phyloP scores from a whole-genome alignment of 1,140 invertebrate genomes.

The Schlechtendalia chinensis region DNA sequence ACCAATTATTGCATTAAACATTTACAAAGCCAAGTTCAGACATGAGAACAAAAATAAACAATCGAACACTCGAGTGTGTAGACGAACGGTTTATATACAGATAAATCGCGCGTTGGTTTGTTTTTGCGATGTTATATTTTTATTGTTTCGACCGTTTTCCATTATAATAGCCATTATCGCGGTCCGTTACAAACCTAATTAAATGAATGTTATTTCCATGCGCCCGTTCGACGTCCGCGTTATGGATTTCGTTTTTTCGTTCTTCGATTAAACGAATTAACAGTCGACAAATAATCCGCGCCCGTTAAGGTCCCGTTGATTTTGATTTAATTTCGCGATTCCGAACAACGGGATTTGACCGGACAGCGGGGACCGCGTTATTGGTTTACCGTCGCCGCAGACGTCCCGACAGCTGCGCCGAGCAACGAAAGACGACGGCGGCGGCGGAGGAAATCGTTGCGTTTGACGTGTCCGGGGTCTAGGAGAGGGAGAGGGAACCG shows the following conservation, averaged over 20 bases:
- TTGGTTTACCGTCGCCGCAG: slow-evolving; percentile 28
- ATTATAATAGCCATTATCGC: too few relatives aligned
- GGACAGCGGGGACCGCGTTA: slow-evolving; percentile 23
- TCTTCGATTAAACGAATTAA: slow-evolving; percentile 9
- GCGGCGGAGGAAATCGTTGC: slow-evolving; percentile 27
- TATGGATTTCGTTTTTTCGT: background rate
- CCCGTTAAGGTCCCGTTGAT: slow-evolving; percentile 20
- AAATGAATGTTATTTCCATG: too few relatives aligned
- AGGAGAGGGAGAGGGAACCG: background rate
- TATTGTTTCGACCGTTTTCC: background rate
- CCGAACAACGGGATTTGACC: slow-evolving; percentile 34
- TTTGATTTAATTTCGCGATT: slow-evolving; percentile 36
- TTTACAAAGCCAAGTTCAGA: too few relatives aligned
- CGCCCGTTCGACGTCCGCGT: background rate
- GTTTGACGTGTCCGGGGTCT: slow-evolving; percentile 46
- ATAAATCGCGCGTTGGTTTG: too few relatives aligned
- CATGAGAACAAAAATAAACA: too few relatives aligned
- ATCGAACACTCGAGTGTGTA: too few relatives aligned
- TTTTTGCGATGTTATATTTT: background rate
- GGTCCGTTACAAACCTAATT: background rate
- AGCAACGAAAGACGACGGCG: too few relatives aligned
- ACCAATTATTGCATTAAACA: too few relatives aligned
- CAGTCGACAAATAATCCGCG: background rate
- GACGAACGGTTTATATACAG: too few relatives aligned
- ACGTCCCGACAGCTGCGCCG: background rate